These are phyloP conservation scores for Ichneumon xanthorius DNA, from an alignment of 2,888 invertebrate species.

Conservation along the genomic window DNA sequence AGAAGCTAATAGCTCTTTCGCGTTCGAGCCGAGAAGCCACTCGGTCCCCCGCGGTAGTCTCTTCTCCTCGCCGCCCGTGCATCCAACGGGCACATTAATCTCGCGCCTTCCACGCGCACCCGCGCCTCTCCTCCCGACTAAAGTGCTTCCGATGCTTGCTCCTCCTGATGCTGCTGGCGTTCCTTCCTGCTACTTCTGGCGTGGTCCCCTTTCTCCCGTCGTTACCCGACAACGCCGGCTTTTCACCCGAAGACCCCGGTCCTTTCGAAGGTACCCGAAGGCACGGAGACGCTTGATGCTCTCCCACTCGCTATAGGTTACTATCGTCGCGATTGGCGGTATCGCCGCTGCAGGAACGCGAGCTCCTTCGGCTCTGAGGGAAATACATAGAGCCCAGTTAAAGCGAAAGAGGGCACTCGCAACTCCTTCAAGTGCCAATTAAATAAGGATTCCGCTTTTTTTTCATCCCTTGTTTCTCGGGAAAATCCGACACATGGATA, in stretches of 20 bases:
- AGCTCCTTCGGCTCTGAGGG: constrained; percentile 8
- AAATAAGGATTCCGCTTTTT: not conserved
- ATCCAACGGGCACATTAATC: constrained; percentile 75
- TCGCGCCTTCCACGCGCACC: constrained; percentile 74
- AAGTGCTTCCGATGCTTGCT: constrained; percentile 76
- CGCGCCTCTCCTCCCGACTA: constrained; percentile 71
- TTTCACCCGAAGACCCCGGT: constrained; percentile 35
- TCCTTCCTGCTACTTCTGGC: constrained; percentile 51
- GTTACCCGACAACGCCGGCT: constrained; percentile 44
- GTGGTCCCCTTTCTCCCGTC: constrained; percentile 56
- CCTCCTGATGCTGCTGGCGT: constrained; percentile 51
- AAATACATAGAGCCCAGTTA: not conserved
- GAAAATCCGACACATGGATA: not conserved
- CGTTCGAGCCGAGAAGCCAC: constrained; percentile 72
- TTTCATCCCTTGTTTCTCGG: not conserved
- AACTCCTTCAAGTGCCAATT: constrained; percentile 4
- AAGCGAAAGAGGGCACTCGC: not conserved
- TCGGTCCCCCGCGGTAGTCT: constrained; percentile 64
- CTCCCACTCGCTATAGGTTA: constrained; percentile 31
- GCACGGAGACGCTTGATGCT: constrained; percentile 16
- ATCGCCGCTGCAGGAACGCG: constrained; percentile 42
- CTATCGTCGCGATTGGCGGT: constrained; percentile 49
- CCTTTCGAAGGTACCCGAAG: constrained; percentile 43
- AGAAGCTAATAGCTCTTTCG: constrained; percentile 74
- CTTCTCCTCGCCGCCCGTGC: constrained; percentile 52